Base-by-base conservation (phyloP, 2,888 invertebrate genomes). In the Punctoribates punctum region DNA sequence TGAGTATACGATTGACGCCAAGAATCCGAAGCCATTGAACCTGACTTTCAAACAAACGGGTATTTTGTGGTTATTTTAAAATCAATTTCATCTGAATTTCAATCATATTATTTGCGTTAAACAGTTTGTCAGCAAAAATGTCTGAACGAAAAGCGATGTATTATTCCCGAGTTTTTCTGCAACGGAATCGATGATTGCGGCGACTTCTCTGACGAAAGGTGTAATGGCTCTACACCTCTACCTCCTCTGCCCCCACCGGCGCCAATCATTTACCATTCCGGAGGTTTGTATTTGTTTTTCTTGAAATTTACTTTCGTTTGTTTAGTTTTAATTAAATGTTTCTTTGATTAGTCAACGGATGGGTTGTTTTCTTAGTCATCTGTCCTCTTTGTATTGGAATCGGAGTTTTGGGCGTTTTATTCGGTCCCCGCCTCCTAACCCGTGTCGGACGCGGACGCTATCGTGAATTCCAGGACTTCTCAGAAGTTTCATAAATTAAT, bases 401-500 rank as follows among this genome's bases (percentile, higher is more conserved):
- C n/a, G 75, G 75, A 23, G 42, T 67, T 11, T 9, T 65, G 17
- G 46, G 25, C 13, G 38, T 42, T 17, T 15, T 75, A 0, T 46
- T 27, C 38, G 65, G 46, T 11, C 75, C 75, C 4, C n/a, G n/a
- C n/a, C 13, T 75, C 23, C 13, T 75, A 17, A 17, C 17, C 1
- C 46, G 75, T 0, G 9, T 75, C 46, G 65, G 75, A n/a, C 29
- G 51, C 29, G 65, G 75, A 8, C 38, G 65, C n/a, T 75, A 75
- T 65, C 62, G 48, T 34, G 75, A 75, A 27, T 75, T 75, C 48
- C 38, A 48, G 17, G 75, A 75, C n/a, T 67, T 62, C 23, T 75
- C 75, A 9, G 75, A 65, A 25, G 75, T 75, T 46, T 75, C 75
- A 20, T 75, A 75, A 29, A 70, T 29, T 4, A 8, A 34, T 34